Evolutionary conservation across 2,113 vertebrate genomes (phyloP).

Genomic region (Nematolebias whitei): DNA sequence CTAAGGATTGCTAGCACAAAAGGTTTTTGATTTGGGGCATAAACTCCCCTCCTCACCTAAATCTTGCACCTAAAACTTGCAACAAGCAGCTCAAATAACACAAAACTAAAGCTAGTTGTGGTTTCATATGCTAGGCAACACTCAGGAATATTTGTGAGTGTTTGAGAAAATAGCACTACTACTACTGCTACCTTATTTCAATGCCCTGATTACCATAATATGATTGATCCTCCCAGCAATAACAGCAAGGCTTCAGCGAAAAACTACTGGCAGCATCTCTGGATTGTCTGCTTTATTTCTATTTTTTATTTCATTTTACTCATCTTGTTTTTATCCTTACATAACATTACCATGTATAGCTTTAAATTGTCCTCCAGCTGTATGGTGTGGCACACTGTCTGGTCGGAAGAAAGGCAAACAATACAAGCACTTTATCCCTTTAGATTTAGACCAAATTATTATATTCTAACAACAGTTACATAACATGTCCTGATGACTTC

Average conservation of each 20-base stretch:
- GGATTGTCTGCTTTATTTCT: constrained; percentile 3
- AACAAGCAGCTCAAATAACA: not conserved
- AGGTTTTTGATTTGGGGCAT: not conserved
- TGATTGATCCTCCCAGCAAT: constrained; percentile 20
- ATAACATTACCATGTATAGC: constrained; percentile 34
- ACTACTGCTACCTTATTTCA: too few species aligned
- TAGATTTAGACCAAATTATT: constrained; percentile 33
- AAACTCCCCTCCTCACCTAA: too few species aligned
- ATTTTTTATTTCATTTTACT: not conserved
- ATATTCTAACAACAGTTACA: constrained; percentile 45
- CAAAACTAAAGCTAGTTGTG: not conserved
- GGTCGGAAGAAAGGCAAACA: constrained; percentile 10
- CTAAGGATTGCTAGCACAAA: not conserved
- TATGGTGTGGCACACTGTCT: constrained; percentile 9
- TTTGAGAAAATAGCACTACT: not conserved
- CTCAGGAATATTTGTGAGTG: not conserved
- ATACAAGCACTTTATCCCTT: constrained; percentile 18
- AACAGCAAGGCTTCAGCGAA: constrained; percentile 14
- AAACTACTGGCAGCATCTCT: constrained; percentile 1
- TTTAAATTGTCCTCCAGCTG: constrained; percentile 23
- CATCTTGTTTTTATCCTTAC: constrained; percentile 8
- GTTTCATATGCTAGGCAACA: not conserved
- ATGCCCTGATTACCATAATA: constrained; percentile 31
- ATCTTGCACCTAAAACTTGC: not conserved
- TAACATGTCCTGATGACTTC: constrained; percentile 38